phyloP scores from a whole-genome alignment of 2,888 invertebrate genomes.

The Drosophila mettleri region DNA sequence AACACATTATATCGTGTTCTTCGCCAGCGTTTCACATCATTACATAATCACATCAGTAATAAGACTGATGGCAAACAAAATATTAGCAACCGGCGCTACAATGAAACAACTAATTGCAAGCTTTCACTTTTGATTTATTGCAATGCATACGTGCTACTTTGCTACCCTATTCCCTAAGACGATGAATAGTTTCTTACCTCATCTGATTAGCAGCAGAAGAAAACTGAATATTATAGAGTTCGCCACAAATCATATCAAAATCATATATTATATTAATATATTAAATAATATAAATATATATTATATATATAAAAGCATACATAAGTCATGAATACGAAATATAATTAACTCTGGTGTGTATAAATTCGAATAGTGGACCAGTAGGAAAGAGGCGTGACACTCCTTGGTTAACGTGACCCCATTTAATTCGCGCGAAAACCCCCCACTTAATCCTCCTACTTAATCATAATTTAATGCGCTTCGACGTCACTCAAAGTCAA shows the following conservation, averaged over 20 bases:
- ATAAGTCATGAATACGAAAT: too few relatives aligned
- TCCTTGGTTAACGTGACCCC: constrained; percentile 44
- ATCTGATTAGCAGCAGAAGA: neutral
- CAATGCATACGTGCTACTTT: neutral
- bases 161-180: neutral
- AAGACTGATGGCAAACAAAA: neutral
- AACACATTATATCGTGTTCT: neutral
- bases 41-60: neutral
- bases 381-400: neutral
- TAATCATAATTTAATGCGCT: constrained; percentile 71
- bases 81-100: neutral
- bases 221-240: too few relatives aligned
- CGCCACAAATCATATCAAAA: too few relatives aligned
- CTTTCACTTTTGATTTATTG: neutral
- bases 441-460: constrained; percentile 61
- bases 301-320: too few relatives aligned
- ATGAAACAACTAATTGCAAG: neutral
- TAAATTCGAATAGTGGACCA: neutral
- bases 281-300: too few relatives aligned
- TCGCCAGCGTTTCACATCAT: neutral
- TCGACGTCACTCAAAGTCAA: constrained; percentile 76
- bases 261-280: too few relatives aligned
- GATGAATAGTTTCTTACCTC: neutral
- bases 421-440: constrained; percentile 34
- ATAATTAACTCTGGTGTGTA: too few relatives aligned